Conservation (phyloP, 2,797 vertebrate genomes). For the Peromyscus aztecus region DNA sequence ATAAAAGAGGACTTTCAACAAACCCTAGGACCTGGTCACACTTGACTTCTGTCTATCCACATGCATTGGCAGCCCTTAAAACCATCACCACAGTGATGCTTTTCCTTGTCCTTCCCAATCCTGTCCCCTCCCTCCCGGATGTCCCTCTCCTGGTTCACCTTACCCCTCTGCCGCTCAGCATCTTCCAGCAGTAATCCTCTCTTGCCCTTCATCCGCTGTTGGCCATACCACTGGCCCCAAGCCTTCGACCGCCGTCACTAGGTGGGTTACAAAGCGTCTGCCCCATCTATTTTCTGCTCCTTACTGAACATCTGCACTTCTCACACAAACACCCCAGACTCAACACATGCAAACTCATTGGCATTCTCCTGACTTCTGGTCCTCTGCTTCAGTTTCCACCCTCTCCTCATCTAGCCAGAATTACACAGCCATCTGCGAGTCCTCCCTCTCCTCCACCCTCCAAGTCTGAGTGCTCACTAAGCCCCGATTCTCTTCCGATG, state of each 20-base stretch:
- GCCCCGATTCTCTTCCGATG: neutral
- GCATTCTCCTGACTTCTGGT: neutral
- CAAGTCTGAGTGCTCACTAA: neutral
- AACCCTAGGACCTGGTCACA: neutral
- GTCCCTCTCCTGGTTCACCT: neutral
- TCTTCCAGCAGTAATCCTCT: neutral
- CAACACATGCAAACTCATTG: neutral
- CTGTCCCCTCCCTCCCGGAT: neutral
- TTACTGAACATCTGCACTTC: constrained; percentile 13
- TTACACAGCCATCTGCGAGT: neutral
- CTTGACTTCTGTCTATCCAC: neutral
- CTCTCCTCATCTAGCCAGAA: neutral
- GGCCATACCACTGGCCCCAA: neutral
- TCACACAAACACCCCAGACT: neutral
- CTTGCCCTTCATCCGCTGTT: neutral
- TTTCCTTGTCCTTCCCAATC: neutral
- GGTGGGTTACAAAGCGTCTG: neutral
- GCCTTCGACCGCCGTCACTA: neutral
- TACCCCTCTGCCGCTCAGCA: neutral
- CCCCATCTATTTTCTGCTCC: neutral
- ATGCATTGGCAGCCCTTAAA: rapidly evolving
- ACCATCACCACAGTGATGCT: neutral
- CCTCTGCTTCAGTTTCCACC: neutral
- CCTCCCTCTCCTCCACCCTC: neutral
- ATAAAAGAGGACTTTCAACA: neutral